Evolutionary conservation across 2,797 vertebrate genomes (phyloP).

Genomic region (Balearica regulorum): DNA sequence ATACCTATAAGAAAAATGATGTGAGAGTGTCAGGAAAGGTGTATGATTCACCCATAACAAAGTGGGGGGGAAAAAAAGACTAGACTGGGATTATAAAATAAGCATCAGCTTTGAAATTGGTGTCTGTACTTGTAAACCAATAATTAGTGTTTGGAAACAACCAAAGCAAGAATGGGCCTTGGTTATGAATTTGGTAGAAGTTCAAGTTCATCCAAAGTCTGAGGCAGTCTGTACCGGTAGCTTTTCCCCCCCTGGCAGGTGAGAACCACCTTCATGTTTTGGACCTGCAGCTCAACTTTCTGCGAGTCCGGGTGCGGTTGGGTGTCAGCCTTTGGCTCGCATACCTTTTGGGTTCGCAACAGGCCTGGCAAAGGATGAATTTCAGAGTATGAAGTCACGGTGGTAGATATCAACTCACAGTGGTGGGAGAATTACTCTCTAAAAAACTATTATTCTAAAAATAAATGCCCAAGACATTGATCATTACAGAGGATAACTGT

Average conservation of each 20-base stretch:
- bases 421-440: neutral
- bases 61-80: neutral
- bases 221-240: neutral
- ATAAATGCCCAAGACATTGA: neutral
- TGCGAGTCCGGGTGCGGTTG: neutral
- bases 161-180: neutral
- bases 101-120: neutral
- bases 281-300: neutral
- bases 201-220: neutral
- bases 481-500: neutral
- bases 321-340: neutral
- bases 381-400: neutral
- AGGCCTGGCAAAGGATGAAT: neutral
- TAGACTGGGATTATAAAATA: neutral
- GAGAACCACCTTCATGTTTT: neutral
- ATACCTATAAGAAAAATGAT: neutral
- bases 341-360: neutral
- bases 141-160: neutral
- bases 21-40: neutral
- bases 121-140: neutral
- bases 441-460: neutral
- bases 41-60: neutral
- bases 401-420: neutral
- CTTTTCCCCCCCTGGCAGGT: neutral
- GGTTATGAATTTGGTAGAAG: neutral